Percentiles rank a stretch among this genome's conserved stretches.
Conservation (phyloP, 2,113 vertebrate species). For the Amia ocellicauda region DNA sequence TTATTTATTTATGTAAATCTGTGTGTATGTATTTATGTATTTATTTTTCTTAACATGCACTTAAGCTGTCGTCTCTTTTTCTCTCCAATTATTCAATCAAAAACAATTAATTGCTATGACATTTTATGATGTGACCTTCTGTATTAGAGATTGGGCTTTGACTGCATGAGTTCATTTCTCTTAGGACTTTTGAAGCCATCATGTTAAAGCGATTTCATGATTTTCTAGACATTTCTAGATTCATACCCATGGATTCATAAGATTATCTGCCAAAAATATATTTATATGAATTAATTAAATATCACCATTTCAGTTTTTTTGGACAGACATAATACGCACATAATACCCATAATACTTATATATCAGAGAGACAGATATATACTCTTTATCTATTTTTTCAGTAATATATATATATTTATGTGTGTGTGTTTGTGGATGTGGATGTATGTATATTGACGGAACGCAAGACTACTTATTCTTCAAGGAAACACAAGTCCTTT, state of each 20-base stretch:
- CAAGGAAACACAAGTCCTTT: constrained; percentile 22
- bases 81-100: constrained; percentile 49
- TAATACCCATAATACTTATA: neutral
- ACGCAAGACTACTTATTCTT: constrained; percentile 15
- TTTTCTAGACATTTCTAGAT: constrained; percentile 40
- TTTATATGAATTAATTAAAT: constrained; percentile 26
- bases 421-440: neutral
- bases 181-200: constrained; percentile 59
- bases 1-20: too few relatives aligned
- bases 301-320: constrained; percentile 21
- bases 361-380: constrained; percentile 1
- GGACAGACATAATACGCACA: neutral
- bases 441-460: constrained; percentile 4
- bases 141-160: constrained; percentile 52
- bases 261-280: constrained; percentile 32
- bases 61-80: constrained; percentile 52
- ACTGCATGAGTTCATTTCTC: constrained; percentile 66
- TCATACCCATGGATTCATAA: constrained; percentile 36
- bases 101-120: constrained; percentile 64
- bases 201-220: constrained; percentile 50
- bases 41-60: constrained; percentile 36
- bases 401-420: neutral
- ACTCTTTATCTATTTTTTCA: too few relatives aligned
- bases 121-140: constrained; percentile 68
- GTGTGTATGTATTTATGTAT: constrained; percentile 21